Evolutionary conservation across 2,797 vertebrate species (phyloP), one percentile per base, ranked within the genome.

Genomic region (Sebastes glaucus): DNA sequence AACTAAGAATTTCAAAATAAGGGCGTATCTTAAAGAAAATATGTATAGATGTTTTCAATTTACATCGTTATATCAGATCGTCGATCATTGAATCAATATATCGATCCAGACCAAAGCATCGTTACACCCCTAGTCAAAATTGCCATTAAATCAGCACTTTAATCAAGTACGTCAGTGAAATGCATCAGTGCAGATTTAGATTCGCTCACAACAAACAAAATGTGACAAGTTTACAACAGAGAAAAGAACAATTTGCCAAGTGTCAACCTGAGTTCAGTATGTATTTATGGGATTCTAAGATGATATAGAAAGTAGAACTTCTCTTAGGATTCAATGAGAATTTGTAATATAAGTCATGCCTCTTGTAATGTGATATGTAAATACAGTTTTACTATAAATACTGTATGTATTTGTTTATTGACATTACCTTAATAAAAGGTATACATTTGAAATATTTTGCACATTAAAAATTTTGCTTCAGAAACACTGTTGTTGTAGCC

Each of bases 331-430:
- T 80, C 33, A 75, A 2, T 18, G 23, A 77, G 32, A 77, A 62
- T 78, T 69, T 89, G 59, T 88, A 73, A 82, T 85, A 75, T 87
- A 90, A 83, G 18, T 81, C 25, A 69, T 77, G 68, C 38, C 28
- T 82, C 35, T 88, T 82, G 10, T 68, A 78, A 87, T 89, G 46
- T 87, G 60, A 85, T 77, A 11, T 92, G 90, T 94, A 92, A 92
- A 93, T 93, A 92, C 59, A 81, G 28, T 85, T 85, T 83, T 69
- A 60, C 55, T 69, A 82, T 85, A 78, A 86, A 86, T 83, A 78
- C 72, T 81, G 49, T 86, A 74, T 74, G 56, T 83, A 82, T 92
- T 89, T 89, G 85, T 86, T 87, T 65, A 70, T 65, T 81, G 80
- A 84, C 61, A 18, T 68, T 73, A 84, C 88, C 84, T 92, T 84